phyloP scores from a whole-genome alignment of 2,888 invertebrate genomes.

The Podotricha telesiphe region DNA sequence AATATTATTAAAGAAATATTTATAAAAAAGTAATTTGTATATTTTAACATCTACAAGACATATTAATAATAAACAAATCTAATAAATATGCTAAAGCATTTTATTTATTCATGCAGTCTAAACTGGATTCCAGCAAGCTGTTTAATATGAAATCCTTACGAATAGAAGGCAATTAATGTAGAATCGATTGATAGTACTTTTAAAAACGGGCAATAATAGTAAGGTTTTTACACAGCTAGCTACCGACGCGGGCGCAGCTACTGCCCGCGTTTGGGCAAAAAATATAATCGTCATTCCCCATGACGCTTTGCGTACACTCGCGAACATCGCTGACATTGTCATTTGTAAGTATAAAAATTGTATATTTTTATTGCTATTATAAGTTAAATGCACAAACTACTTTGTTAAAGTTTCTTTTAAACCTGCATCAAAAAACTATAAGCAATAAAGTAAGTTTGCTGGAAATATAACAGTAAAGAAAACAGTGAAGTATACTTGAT shows the following conservation, averaged over 20 bases:
- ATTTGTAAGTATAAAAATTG: not conserved
- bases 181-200: conserved; percentile 57
- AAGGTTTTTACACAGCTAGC: conserved; percentile 55
- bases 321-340: conserved; percentile 32
- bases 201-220: conserved; percentile 55
- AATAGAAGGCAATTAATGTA: conserved; percentile 54
- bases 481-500: no score
- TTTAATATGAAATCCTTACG: not conserved
- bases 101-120: conserved; percentile 3
- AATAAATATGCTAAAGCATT: conserved; percentile 6
- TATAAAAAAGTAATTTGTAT: not conserved
- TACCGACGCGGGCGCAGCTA: conserved; percentile 55
- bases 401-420: no score
- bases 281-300: conserved; percentile 59
- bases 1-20: not conserved
- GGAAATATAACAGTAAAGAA: no score
- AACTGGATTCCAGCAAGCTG: conserved; percentile 4
- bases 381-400: no score
- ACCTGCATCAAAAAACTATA: no score
- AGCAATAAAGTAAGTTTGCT: no score
- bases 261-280: conserved; percentile 69
- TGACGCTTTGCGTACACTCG: conserved; percentile 55
- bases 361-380: no score
- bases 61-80: conserved; percentile 2
- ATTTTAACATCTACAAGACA: no score